Conservation (phyloP, 2,113 vertebrate species). For the Rostratula benghalensis region DNA sequence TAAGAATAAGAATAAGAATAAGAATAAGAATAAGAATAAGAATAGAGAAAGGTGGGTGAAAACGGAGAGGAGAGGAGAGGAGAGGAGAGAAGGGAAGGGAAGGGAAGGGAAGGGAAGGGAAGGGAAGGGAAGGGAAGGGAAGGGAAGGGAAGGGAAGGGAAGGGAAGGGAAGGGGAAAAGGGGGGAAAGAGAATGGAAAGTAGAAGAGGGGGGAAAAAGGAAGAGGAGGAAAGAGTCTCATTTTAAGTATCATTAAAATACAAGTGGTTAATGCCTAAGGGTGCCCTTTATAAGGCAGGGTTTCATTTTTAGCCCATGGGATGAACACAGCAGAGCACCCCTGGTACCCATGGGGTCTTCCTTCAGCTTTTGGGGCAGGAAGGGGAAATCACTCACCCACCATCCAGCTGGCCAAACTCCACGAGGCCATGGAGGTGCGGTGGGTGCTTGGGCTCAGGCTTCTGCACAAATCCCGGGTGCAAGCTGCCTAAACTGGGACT, state of each 20-base stretch:
- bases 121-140: neutral
- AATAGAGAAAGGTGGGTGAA: no score
- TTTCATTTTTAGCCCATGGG: accelerated
- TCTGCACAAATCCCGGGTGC: accelerated
- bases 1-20: no score
- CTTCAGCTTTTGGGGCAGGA: accelerated
- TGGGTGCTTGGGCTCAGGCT: neutral
- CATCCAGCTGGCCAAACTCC: accelerated
- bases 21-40: no score
- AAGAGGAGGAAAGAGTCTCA: neutral
- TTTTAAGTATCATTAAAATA: neutral
- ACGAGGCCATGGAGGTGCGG: accelerated
- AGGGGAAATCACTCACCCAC: accelerated
- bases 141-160: no score
- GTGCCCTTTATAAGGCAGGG: neutral
- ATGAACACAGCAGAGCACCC: neutral
- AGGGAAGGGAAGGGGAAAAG: no score
- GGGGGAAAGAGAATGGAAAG: no score
- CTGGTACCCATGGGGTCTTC: accelerated
- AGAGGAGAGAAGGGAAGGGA: no score
- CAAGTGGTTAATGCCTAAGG: accelerated
- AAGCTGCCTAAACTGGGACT: neutral
- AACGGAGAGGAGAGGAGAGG: no score
- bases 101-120: no score
- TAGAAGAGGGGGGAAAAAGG: neutral